These are phyloP conservation scores for Neodiprion fabricii DNA, from an alignment of 1,140 invertebrate genomes.

Conservation along the genomic window DNA sequence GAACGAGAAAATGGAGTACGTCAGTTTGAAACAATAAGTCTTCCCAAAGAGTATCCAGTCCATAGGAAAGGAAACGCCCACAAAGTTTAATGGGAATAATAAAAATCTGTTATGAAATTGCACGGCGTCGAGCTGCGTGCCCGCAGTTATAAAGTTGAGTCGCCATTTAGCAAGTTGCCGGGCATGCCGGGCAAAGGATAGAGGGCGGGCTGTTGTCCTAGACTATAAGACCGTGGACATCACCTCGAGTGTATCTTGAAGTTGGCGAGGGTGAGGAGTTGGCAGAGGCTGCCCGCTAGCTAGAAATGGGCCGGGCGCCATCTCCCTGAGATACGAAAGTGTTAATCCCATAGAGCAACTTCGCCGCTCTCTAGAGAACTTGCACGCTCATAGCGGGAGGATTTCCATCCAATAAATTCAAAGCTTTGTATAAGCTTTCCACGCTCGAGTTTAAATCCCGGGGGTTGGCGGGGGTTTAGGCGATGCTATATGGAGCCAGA, in stretches of 20 bases:
- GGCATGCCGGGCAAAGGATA: not conserved
- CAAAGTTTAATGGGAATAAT: too few relatives aligned
- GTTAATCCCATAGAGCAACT: slow-evolving; percentile 61
- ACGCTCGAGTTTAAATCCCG: slow-evolving; percentile 62
- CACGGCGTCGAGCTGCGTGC: too few relatives aligned
- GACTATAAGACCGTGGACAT: not conserved
- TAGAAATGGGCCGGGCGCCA: slow-evolving; percentile 39
- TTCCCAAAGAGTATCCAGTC: too few relatives aligned
- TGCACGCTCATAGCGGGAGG: slow-evolving; percentile 59
- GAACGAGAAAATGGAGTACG: too few relatives aligned
- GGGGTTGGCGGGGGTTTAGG: slow-evolving; percentile 36
- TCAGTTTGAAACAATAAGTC: too few relatives aligned
- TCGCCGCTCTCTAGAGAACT: slow-evolving; percentile 54
- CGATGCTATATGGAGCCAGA: slow-evolving; percentile 12
- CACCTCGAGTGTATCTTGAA: not conserved
- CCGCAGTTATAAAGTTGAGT: not conserved
- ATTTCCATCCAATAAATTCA: slow-evolving; percentile 63
- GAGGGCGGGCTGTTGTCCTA: not conserved
- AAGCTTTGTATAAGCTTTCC: slow-evolving; percentile 64
- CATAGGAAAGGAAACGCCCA: too few relatives aligned
- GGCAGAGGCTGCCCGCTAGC: slow-evolving; percentile 2
- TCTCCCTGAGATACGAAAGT: slow-evolving; percentile 58
- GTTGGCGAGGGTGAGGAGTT: not conserved
- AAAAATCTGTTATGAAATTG: too few relatives aligned
- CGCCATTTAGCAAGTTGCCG: slow-evolving; percentile 2